A percentile compares a stretch with the other conserved stretches of the same genome.
Conservation (phyloP, 1,140 invertebrate genomes). For the Drosophila bocqueti region DNA sequence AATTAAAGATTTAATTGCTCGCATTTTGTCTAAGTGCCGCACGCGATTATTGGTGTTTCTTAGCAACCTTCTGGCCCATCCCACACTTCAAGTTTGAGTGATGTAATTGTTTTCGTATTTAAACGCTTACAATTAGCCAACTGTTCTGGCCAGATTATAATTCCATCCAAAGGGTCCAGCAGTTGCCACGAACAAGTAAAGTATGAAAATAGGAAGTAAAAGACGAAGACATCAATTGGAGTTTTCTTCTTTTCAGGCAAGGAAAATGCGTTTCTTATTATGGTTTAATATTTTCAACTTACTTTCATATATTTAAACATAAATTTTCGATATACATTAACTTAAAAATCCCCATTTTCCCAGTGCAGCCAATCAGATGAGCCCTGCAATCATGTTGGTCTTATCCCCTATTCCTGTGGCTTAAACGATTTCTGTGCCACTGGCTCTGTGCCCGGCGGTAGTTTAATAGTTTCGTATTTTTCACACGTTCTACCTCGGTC, state of each 20-base stretch:
- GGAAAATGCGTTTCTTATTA: not conserved
- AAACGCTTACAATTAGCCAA: constrained; percentile 38
- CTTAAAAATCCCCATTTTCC: not conserved
- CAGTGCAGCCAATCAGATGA: constrained; percentile 4
- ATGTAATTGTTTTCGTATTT: constrained; percentile 76
- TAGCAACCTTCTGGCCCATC: not conserved
- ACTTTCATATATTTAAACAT: not conserved
- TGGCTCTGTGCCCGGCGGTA: constrained; percentile 13
- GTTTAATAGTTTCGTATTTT: constrained; percentile 55
- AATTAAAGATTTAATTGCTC: constrained; percentile 81
- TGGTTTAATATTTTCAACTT: not conserved
- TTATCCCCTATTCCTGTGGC: constrained; percentile 18
- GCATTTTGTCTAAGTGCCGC: constrained; percentile 69
- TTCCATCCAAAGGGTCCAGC: constrained; percentile 11
- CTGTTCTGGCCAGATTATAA: constrained; percentile 14
- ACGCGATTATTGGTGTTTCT: constrained; percentile 56
- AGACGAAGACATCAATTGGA: no score
- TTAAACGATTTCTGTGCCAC: constrained; percentile 18
- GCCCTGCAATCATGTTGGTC: constrained; percentile 14
- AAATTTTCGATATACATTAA: not conserved
- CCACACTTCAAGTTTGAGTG: constrained; percentile 55
- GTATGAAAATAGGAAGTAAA: not conserved
- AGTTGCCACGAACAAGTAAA: constrained; percentile 4
- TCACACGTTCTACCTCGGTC: constrained; percentile 22
- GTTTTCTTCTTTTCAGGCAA: not conserved